Base-by-base conservation (phyloP, 2,113 vertebrate species). In the Protomyctophum bolini region DNA sequence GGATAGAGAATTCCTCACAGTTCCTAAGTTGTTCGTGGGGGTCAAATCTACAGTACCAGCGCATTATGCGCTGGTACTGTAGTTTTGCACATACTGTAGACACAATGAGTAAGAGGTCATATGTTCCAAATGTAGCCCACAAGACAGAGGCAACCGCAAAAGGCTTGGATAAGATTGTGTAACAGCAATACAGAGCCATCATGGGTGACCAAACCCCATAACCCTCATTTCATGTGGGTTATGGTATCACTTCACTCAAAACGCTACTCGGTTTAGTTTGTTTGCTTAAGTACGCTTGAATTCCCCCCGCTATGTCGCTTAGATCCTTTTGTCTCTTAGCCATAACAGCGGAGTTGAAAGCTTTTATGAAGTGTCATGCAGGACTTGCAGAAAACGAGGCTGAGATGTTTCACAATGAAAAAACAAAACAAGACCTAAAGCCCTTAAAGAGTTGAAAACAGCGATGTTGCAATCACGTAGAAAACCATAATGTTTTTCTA, bases 211-310 rank as follows among this genome's bases (percentile, higher is more conserved):
- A 11, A 46, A 74, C 5, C 6, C 6, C 15, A 58, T 81, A 63
- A 47, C 72, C 86, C 84, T 83, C 83, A 86, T 83, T 83, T 90
- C 75, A 77, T 77, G 45, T 80, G 77, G 60, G 54, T 62, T 63
- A 28, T 68, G 59, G 72, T 63, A 10, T 70, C 77, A 65, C 84
- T 84, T 70, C 71, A 58, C 73, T 79, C 74, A 70, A 64, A 58
- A 77, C 15, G 21, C 51, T 58, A 21, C 12, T 69, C 11, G 6
- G 52, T 83, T 66, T 78, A 70, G 59, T 80, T 81, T 83, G 61
- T 59, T 29, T 51, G 29, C 46, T 14, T 64, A 41, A 11, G 51
- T 63, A 50, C 10, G 46, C 9, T 15, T 4, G 47, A 45, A 8
- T 52, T 65, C 68, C 63, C 55, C 58, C 28, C 11, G 29, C 45